A percentile compares a stretch with the other conserved stretches of the same genome.
Evolutionary conservation across 37 sponge, comb jelly and placozoan species (phyloP).

Genomic region (Cliona cf. orientalis): DNA sequence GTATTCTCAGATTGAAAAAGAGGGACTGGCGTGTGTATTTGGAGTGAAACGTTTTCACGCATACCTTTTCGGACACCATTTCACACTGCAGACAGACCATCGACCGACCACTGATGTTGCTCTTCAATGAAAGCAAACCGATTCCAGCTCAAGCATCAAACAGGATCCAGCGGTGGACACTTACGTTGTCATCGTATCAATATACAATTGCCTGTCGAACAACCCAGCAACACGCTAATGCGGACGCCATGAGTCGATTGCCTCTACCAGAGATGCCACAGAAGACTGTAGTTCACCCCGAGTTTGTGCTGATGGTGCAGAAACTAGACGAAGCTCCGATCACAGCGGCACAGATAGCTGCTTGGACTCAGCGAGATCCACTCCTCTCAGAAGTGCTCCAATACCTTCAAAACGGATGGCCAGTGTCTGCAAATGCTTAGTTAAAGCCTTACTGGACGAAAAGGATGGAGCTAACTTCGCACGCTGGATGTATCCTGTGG

Average conservation of each 20-base stretch:
- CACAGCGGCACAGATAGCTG: too few relatives aligned
- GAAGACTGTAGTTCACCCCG: too few relatives aligned
- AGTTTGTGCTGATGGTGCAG: too few relatives aligned
- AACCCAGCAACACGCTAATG: neutral
- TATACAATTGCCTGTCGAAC: too few relatives aligned
- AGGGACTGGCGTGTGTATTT: conserved; percentile 22
- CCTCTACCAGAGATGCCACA: too few relatives aligned
- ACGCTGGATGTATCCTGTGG: conserved; percentile 49
- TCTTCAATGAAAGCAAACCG: too few relatives aligned
- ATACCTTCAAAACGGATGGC: conserved; percentile 32
- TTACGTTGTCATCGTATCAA: too few relatives aligned
- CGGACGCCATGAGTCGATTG: neutral
- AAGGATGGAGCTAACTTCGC: conserved; percentile 23
- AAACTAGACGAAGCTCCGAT: too few relatives aligned
- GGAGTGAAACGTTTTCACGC: conserved; percentile 14
- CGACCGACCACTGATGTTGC: neutral
- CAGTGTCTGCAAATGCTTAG: neutral
- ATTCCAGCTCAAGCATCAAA: too few relatives aligned
- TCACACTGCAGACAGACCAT: conserved; percentile 1
- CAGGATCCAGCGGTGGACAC: too few relatives aligned
- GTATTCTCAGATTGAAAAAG: conserved; percentile 41
- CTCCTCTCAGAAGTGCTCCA: too few relatives aligned
- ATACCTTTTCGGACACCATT: conserved; percentile 13
- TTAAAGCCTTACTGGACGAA: conserved; percentile 18
- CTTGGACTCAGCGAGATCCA: too few relatives aligned